phyloP scores from a whole-genome alignment of 2,888 invertebrate species.

The Phaonia tiefii region DNA sequence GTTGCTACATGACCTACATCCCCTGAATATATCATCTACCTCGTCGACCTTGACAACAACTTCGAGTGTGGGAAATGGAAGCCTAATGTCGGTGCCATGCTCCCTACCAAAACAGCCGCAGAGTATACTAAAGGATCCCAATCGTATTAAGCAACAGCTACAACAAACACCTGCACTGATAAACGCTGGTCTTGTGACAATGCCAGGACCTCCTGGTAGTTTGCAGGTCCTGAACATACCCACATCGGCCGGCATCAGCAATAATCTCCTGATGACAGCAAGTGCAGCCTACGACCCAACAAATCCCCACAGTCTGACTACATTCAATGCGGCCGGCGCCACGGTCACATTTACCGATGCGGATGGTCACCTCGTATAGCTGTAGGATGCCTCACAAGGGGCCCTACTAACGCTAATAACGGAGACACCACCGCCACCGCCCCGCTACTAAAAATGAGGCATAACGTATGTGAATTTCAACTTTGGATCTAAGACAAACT shows the following conservation, averaged over 20 bases:
- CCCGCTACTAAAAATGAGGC: constrained; percentile 72
- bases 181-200: constrained; percentile 74
- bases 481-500: constrained; percentile 25
- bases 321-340: constrained; percentile 75
- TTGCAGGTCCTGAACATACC: constrained; percentile 84
- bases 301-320: constrained; percentile 77
- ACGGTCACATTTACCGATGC: constrained; percentile 80
- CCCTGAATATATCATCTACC: constrained; percentile 77
- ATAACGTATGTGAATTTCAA: constrained; percentile 18
- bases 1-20: constrained; percentile 76
- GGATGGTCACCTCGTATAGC: constrained; percentile 81
- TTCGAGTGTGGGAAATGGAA: constrained; percentile 77
- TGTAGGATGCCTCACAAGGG: constrained; percentile 73
- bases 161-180: constrained; percentile 81
- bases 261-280: constrained; percentile 76
- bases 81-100: constrained; percentile 75
- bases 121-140: constrained; percentile 84
- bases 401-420: constrained; percentile 57
- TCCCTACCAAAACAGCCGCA: constrained; percentile 82
- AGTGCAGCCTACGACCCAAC: constrained; percentile 78
- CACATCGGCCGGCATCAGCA: constrained; percentile 80
- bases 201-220: constrained; percentile 75
- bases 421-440: constrained; percentile 48
- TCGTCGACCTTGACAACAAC: constrained; percentile 78
- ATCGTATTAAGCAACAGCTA: constrained; percentile 82